Conservation (phyloP, 2,113 vertebrate species). For the Scortum barcoo region DNA sequence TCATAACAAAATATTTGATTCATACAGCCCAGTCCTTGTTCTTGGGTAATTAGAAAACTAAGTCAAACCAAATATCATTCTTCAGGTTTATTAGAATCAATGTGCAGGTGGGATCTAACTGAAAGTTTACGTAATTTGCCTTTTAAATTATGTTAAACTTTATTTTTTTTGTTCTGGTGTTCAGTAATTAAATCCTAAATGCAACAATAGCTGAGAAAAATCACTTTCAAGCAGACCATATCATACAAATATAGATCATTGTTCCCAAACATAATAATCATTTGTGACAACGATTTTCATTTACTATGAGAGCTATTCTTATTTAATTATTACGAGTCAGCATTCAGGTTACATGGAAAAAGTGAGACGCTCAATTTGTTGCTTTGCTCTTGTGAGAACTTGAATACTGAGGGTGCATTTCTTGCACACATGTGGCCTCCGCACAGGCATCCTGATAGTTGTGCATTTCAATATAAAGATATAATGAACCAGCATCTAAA, state of each 20-base stretch:
- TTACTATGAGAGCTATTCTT: neutral
- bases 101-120: neutral
- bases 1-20: neutral
- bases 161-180: neutral
- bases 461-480: neutral
- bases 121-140: neutral
- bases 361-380: too few species aligned
- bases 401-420: neutral
- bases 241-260: neutral
- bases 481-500: neutral
- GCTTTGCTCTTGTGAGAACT: neutral
- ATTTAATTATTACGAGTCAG: neutral
- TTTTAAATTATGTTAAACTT: neutral
- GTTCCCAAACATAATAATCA: neutral
- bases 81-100: constrained; percentile 20
- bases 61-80: neutral
- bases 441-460: neutral
- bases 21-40: neutral
- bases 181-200: constrained; percentile 12
- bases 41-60: neutral
- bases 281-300: neutral
- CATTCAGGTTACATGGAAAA: neutral
- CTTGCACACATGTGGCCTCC: neutral
- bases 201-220: neutral
- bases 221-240: neutral